Percentiles rank a stretch among this genome's conserved stretches.
These are phyloP conservation scores for Ageneiosus marmoratus DNA, from an alignment of 2,113 vertebrate species.

Conservation along the genomic window DNA sequence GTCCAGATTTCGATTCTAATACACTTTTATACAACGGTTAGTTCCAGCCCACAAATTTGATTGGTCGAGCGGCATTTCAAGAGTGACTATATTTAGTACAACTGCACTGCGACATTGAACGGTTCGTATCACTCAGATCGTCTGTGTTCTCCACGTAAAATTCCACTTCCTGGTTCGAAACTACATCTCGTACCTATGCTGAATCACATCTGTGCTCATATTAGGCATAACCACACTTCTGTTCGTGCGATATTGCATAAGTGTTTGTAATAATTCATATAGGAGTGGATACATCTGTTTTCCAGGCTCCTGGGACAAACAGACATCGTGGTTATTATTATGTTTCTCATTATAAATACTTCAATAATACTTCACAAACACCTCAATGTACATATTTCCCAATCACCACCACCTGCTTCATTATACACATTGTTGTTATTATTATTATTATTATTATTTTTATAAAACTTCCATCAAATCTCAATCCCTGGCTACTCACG, in stretches of 20 bases:
- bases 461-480: not conserved
- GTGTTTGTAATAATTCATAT: not conserved
- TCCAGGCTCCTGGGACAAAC: not conserved
- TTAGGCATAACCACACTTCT: no score
- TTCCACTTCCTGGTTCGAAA: not conserved
- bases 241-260: not conserved
- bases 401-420: no score
- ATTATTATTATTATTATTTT: no score
- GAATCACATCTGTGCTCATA: no score
- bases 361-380: no score
- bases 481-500: slow-evolving; percentile 71
- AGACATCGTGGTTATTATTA: not conserved
- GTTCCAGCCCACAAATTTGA: not conserved
- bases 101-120: not conserved
- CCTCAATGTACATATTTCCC: no score
- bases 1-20: not conserved
- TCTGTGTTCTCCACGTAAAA: not conserved
- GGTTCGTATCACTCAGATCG: not conserved
- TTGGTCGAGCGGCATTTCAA: not conserved
- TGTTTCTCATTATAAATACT: no score
- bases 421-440: no score
- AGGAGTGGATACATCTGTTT: not conserved
- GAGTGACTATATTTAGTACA: not conserved
- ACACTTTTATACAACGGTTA: not conserved
- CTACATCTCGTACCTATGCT: not conserved